Evolutionary conservation across 2,888 invertebrate species (phyloP), one percentile per base, ranked within the genome.

Genomic region (Drosophila falleni): DNA sequence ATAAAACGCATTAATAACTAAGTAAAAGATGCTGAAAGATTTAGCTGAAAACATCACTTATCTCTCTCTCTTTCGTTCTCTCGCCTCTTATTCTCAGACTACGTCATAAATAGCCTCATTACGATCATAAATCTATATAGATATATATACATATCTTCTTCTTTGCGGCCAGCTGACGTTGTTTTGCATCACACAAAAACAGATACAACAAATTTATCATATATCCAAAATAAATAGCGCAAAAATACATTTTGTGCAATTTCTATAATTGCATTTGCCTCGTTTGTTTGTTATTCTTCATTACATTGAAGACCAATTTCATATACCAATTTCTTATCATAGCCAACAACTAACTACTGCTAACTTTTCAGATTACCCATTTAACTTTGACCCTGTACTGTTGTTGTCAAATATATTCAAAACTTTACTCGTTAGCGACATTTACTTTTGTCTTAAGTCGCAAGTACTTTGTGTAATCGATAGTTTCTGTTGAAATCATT

Each of bases 1-100:
- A 71, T 71, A 71, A 78, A 78, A 68, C 77, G 66, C 67, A 74
- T 78, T 78, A 63, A 71, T 68, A 78, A 68, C 78, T 74, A 44
- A 78, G 74, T 63, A 74, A 10, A 54, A 44, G 16, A 39, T 61
- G 77, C 59, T 66, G 60, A 70, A 35, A 74, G 77, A 77, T 77
- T 74, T 77, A 66, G 60, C 54, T 70, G 70, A 16, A 64, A 55
- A 33, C 19, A 44, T 42, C 66, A 55, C 41, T 33, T 19, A 47
- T 23, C 35, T 35, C 44, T 10, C 53, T 23, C 31, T 47, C 29
- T 26, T 49, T 41, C 35, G 41, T 15, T 51, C n/a, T n/a, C 8
- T 37, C 35, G 2, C 10, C 15, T 5, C 16, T 15, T n/a, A 13
- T 50, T 31, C 29, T 31, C 13, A 13, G 16, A 23, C 35, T 39